phyloP scores from a whole-genome alignment of 2,888 invertebrate genomes.

The Latrodectus elegans region DNA sequence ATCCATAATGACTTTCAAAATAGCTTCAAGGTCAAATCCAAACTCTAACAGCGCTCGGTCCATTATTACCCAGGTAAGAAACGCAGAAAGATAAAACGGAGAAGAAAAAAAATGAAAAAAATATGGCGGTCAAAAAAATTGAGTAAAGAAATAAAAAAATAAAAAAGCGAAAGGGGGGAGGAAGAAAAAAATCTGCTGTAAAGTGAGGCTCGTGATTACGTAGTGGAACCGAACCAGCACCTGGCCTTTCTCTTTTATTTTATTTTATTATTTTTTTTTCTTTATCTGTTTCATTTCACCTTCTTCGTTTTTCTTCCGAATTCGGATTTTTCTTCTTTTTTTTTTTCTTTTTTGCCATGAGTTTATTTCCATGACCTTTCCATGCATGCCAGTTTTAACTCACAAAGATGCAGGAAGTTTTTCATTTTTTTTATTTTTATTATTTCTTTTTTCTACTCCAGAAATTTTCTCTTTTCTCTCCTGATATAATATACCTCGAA shows the following conservation, averaged over 20 bases:
- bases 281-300: constrained; percentile 49
- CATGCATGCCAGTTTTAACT: constrained; percentile 63
- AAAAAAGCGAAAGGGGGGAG: neutral
- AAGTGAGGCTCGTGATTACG: constrained; percentile 57
- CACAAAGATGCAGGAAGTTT: constrained; percentile 64
- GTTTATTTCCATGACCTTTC: constrained; percentile 60
- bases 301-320: constrained; percentile 50
- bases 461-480: constrained; percentile 26
- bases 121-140: constrained; percentile 3
- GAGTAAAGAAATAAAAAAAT: constrained; percentile 1
- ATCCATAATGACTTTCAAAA: constrained; percentile 57
- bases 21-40: constrained; percentile 56
- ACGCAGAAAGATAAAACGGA: constrained; percentile 17
- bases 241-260: constrained; percentile 48
- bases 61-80: constrained; percentile 48
- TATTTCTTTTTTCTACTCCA: constrained; percentile 30
- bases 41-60: constrained; percentile 47
- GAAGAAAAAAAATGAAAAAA: constrained; percentile 34
- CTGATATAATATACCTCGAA: constrained; percentile 4
- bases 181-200: constrained; percentile 14
- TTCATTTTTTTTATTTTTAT: constrained; percentile 9
- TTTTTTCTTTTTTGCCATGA: constrained; percentile 19
- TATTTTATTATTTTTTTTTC: constrained; percentile 40
- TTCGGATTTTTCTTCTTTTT: constrained; percentile 16
- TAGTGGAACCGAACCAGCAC: constrained; percentile 61